phyloP scores from a whole-genome alignment of 1,140 invertebrate genomes.

The Leguminivora glycinivorella region DNA sequence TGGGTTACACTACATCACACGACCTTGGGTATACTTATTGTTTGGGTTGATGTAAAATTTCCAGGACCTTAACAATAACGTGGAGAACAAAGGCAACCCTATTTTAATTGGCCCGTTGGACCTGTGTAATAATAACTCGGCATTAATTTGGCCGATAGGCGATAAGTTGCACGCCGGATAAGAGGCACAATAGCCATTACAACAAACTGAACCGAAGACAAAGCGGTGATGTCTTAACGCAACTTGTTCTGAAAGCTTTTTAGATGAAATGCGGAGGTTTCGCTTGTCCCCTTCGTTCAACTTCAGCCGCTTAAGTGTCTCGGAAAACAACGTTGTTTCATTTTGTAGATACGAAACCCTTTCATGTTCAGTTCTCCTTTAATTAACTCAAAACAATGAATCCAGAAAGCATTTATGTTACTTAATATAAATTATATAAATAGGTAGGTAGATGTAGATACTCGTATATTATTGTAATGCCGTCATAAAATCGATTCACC shows the following conservation, averaged over 20 bases:
- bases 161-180: slow-evolving; percentile 43
- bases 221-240: slow-evolving; percentile 40
- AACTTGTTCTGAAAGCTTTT: slow-evolving; percentile 43
- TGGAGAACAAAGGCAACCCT: slow-evolving; percentile 30
- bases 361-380: slow-evolving; percentile 49
- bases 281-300: slow-evolving; percentile 50
- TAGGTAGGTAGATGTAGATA: not conserved
- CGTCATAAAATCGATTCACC: no score
- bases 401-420: not conserved
- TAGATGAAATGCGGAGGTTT: slow-evolving; percentile 29
- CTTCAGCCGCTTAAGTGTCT: slow-evolving; percentile 60
- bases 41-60: not conserved
- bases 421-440: not conserved
- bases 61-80: not conserved
- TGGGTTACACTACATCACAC: not conserved
- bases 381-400: slow-evolving; percentile 52
- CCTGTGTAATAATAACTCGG: slow-evolving; percentile 48
- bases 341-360: slow-evolving; percentile 50
- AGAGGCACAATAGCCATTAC: slow-evolving; percentile 48
- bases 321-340: slow-evolving; percentile 44
- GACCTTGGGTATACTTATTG: not conserved
- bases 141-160: slow-evolving; percentile 39
- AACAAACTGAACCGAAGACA: slow-evolving; percentile 48
- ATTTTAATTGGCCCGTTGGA: slow-evolving; percentile 38
- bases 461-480: not conserved